Evolutionary conservation across 2,888 invertebrate species (phyloP), one percentile per base, ranked within the genome.

Genomic region (Pimpla rufipes): DNA sequence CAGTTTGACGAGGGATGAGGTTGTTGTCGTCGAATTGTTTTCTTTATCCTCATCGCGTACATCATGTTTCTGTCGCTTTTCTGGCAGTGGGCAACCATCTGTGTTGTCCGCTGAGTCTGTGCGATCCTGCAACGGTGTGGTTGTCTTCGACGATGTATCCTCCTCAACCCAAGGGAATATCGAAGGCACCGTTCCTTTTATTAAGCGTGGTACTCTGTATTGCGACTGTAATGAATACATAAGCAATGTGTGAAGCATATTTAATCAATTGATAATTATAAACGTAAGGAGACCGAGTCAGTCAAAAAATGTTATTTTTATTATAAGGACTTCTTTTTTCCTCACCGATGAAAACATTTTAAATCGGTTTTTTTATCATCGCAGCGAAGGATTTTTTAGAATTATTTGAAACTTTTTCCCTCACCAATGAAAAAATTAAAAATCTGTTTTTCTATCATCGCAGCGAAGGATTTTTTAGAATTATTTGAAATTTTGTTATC

Each of bases 21-120:
- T 29, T 29, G 29, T 29, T 29, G 2, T 29, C 29, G 3, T 29
- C 29, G n/a, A n/a, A n/a, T n/a, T n/a, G 29, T 29, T 29, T 29
- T 29, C 29, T 5, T 29, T 29, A 5, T 29, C 5, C 29, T 5
- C 29, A 29, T 29, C 29, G 5, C 62, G 11, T 4, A 71, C 21
- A n/a, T n/a, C n/a, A n/a, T n/a, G n/a, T 55, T 79, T 64, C 10
- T 78, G 59, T 11, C 78, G 70, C 64, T 55, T 79, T 35, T 40
- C 18, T 42, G 21, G 42, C 21, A 21, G 64, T 64, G 64, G 13
- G 11, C 6, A 42, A 64, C 18, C 13, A 45, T 42, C 64, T 21
- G 21, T 16, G 7, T 64, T 37, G 6, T 18, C n/a, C 6, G 29
- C 29, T 29, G 16, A 35, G 1, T 13, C 1, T 21, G 11, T 13